Evolutionary conservation across 1,140 invertebrate genomes (phyloP).

Genomic region (Nixonia krombeini): DNA sequence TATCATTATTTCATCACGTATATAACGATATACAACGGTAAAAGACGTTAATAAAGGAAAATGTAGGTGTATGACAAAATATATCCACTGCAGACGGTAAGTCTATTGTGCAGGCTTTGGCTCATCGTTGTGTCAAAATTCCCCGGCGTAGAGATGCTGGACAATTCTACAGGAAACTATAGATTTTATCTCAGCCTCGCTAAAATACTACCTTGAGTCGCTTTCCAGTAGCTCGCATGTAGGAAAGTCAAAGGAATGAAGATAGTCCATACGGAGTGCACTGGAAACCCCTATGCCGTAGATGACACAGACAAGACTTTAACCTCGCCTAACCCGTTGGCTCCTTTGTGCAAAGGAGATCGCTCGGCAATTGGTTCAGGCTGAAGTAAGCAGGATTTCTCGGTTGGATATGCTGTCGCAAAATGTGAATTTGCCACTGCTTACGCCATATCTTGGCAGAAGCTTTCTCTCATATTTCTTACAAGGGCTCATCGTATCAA

Average conservation of each 20-base stretch:
- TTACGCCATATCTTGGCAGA: neutral
- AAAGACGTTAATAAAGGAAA: neutral
- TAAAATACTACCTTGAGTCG: constrained; percentile 1
- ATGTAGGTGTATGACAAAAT: neutral
- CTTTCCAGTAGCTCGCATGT: constrained; percentile 7
- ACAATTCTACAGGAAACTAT: constrained; percentile 1
- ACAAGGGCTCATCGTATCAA: too few relatives aligned
- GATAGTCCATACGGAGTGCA: constrained; percentile 6
- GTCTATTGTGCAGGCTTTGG: constrained; percentile 1
- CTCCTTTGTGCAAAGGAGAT: constrained; percentile 24
- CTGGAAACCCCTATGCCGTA: constrained; percentile 19
- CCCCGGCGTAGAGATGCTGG: neutral
- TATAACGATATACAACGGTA: too few relatives aligned
- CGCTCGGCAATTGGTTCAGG: constrained; percentile 15
- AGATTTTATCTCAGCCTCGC: constrained; percentile 5
- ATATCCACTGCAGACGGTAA: neutral
- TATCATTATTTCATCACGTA: too few relatives aligned
- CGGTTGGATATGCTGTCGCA: neutral
- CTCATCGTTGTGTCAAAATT: neutral
- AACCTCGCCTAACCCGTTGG: constrained; percentile 16
- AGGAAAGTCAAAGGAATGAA: constrained; percentile 12
- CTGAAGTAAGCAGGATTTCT: constrained; percentile 14
- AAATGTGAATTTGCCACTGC: neutral
- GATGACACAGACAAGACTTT: constrained; percentile 18
- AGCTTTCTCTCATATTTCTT: neutral